Percentiles rank a stretch among this genome's conserved stretches.
These are phyloP conservation scores for Ciconia boyciana DNA, from an alignment of 2,113 vertebrate genomes.

Conservation along the genomic window DNA sequence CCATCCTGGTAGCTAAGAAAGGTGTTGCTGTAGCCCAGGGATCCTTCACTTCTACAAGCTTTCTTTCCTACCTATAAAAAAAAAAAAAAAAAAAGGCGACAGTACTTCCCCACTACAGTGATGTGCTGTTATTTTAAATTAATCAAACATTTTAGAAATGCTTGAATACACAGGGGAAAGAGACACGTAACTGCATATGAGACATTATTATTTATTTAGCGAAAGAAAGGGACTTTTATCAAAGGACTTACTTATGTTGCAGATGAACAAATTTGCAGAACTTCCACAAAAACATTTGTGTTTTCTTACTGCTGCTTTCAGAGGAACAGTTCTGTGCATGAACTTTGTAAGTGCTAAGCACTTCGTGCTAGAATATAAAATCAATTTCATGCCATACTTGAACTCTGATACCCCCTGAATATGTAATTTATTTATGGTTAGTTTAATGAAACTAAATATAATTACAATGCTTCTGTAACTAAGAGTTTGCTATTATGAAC, in stretches of 20 bases:
- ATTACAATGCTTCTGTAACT: conserved; percentile 25
- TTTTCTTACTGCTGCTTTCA: background rate
- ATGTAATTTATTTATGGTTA: conserved; percentile 13
- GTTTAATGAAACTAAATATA: conserved; percentile 35
- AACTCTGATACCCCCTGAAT: background rate
- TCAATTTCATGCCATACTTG: background rate
- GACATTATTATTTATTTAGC: background rate
- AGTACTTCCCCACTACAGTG: background rate
- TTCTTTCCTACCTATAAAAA: background rate
- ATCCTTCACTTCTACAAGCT: background rate
- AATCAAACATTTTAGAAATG: background rate
- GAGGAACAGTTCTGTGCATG: background rate
- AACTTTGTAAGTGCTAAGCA: background rate
- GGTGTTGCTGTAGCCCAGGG: background rate
- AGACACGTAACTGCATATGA: background rate
- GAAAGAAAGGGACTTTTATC: background rate
- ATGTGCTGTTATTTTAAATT: background rate
- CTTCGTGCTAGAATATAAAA: background rate
- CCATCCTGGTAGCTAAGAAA: background rate
- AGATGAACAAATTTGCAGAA: background rate
- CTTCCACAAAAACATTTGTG: background rate
- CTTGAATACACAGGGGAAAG: background rate
- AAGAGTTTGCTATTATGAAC: conserved; percentile 14
- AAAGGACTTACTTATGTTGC: background rate
- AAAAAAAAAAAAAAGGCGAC: background rate